A percentile compares a stretch with the other conserved stretches of the same genome.
Conservation (phyloP, 2,888 invertebrate genomes). For the Caenorhabditis angaria region DNA sequence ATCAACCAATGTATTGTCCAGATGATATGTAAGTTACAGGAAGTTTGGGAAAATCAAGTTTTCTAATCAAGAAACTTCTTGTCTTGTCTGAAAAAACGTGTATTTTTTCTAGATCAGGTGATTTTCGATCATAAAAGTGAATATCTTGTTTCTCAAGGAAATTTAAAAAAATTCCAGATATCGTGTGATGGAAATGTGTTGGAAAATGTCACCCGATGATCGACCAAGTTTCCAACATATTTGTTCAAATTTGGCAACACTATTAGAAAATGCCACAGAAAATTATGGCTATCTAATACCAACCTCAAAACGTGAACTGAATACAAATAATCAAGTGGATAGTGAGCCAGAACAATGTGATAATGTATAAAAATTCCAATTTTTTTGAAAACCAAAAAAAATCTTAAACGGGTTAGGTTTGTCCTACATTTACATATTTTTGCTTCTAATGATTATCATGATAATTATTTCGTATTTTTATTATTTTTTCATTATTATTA, state of each 20-base stretch:
- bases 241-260: conserved; percentile 40
- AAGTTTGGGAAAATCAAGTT: no score
- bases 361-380: conserved; percentile 30
- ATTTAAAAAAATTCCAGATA: conserved; percentile 39
- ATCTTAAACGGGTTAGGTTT: not conserved
- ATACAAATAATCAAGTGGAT: conserved; percentile 8
- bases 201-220: conserved; percentile 46
- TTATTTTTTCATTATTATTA: not conserved
- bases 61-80: no score
- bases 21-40: conserved; percentile 55
- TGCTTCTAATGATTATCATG: no score
- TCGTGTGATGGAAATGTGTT: conserved; percentile 57
- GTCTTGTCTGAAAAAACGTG: no score
- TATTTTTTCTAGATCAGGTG: no score
- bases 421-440: not conserved
- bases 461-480: not conserved
- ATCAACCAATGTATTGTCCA: conserved; percentile 59
- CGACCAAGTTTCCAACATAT: conserved; percentile 57
- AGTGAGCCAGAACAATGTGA: conserved; percentile 43
- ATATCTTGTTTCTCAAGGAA: not conserved
- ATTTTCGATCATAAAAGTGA: no score
- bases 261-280: conserved; percentile 59
- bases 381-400: not conserved
- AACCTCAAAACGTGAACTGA: conserved; percentile 1
- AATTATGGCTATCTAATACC: conserved; percentile 59